Evolutionary conservation across 2,888 invertebrate species (phyloP), one percentile per base, ranked within the genome.

Genomic region (Seladonia tumulorum): DNA sequence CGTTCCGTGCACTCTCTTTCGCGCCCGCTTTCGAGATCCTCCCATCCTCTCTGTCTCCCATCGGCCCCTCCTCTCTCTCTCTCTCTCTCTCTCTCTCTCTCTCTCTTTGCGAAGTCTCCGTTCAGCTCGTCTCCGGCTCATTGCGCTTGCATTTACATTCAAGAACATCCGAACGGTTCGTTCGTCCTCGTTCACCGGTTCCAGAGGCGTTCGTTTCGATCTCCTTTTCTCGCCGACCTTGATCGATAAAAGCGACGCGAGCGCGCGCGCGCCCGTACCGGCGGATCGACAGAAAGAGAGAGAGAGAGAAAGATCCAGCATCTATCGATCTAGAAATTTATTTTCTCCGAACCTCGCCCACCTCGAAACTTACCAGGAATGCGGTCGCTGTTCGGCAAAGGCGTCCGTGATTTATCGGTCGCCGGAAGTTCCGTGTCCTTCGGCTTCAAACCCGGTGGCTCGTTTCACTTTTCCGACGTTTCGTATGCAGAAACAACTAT

Each of bases 141-240:
- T 90, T 89, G 88, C 88, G 79, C 89, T 89, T 85, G 89, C 84
- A 87, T 87, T 90, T 85, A 86, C 82, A 88, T 88, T 76, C 80
- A 57, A 75, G 81, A 86, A 82, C 86, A 80, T 88, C 79, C 80
- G 76, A 77, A 73, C 57, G 63, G 39, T 42, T 76, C 16, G 42
- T 47, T 74, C 72, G 71, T 60, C 18, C 42, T 39, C 70, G 39
- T 66, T 49, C 60, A 42, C 42, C 18, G 45, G 72, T 73, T 53
- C 49, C 76, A 66, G n/a, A 42, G 74, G 66, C 66, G 66, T 42
- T 70, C 73, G 45, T n/a, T 18, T 16, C 47, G 74, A 63, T 42
- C 77, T 79, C 66, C 22, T 68, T 68, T 76, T 73, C 76, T 29
- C 49, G 45, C 49, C 88, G 88, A 57, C 81, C 88, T 88, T 88